Conservation (phyloP, 1,140 invertebrate species). For the Drosophila auraria region DNA sequence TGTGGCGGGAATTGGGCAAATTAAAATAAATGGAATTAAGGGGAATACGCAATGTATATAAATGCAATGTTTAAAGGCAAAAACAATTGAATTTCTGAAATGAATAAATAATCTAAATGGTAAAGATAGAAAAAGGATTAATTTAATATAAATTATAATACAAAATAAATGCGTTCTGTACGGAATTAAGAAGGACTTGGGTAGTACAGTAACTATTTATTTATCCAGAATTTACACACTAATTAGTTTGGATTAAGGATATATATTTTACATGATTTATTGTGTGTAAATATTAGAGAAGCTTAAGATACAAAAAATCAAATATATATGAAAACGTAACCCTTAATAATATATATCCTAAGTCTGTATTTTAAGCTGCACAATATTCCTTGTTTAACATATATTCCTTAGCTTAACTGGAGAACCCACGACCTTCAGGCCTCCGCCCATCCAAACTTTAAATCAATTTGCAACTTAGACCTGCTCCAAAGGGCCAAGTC, state of each 20-base stretch:
- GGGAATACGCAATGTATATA: neutral
- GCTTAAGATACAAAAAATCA: neutral
- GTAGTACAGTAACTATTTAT: too few species aligned
- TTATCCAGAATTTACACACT: too few species aligned
- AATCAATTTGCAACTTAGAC: conserved; percentile 43
- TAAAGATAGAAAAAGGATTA: neutral
- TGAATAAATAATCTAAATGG: neutral
- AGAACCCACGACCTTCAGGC: neutral
- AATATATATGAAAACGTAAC: neutral
- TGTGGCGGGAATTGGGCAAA: conserved; percentile 1
- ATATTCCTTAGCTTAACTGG: neutral
- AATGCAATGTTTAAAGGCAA: conserved; percentile 16
- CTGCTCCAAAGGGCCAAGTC: conserved; percentile 39
- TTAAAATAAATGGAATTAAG: conserved; percentile 20
- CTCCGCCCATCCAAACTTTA: conserved; percentile 16
- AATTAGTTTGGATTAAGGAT: too few species aligned
- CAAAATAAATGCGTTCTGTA: neutral
- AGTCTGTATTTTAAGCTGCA: neutral
- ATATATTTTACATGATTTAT: neutral
- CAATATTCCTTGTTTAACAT: conserved; percentile 2
- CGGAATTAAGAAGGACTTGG: too few species aligned
- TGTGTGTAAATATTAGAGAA: neutral
- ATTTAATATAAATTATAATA: too few species aligned
- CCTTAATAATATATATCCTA: neutral
- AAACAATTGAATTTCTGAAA: neutral